Conservation (phyloP, 2,797 vertebrate species). For the Tamandua tetradactyla region DNA sequence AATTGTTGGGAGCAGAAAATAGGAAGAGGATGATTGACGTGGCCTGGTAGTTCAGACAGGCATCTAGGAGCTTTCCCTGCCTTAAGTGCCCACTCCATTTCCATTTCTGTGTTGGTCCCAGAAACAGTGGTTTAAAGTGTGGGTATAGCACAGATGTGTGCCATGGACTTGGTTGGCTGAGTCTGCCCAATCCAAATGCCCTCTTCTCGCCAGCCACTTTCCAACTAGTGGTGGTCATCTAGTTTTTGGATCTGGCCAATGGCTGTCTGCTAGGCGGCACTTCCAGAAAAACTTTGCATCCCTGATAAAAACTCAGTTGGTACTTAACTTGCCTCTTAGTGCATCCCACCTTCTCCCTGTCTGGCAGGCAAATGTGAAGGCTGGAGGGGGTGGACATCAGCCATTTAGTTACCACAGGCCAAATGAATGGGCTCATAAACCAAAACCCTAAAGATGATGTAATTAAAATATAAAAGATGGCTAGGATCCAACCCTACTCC, state of each 20-base stretch:
- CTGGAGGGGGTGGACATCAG: background rate
- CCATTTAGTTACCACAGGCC: background rate
- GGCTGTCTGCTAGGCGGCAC: background rate
- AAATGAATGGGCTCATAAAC: background rate
- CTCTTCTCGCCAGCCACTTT: background rate
- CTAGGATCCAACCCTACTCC: background rate
- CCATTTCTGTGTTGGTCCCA: background rate
- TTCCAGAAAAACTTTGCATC: background rate
- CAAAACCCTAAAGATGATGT: background rate
- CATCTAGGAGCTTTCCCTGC: background rate
- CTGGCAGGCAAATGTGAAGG: background rate
- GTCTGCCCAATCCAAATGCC: background rate
- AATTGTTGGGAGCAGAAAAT: no score
- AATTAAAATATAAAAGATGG: background rate
- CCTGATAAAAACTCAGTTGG: background rate
- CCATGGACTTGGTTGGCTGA: background rate
- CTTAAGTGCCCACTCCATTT: background rate
- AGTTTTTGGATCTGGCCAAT: background rate
- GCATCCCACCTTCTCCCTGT: background rate
- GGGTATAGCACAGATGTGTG: background rate
- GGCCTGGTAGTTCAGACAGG: background rate
- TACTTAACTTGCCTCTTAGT: background rate
- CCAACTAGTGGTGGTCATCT: no score
- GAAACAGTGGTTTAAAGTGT: background rate
- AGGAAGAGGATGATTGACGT: background rate